Conservation (phyloP, 2,888 invertebrate species). For the Latheticus oryzae region DNA sequence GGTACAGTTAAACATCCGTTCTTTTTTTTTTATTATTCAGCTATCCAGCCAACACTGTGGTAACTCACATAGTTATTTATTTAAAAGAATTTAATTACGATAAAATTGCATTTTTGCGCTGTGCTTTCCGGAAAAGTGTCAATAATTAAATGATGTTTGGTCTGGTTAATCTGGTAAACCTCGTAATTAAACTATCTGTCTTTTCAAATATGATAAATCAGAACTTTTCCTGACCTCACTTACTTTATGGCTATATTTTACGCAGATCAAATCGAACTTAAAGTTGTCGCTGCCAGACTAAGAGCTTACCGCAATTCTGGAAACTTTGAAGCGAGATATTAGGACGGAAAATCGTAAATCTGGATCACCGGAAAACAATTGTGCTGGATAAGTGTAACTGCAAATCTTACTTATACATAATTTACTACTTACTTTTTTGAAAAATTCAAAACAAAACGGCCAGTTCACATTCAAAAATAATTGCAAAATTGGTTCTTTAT, state of each 20-base stretch:
- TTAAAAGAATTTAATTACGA: conserved; percentile 24
- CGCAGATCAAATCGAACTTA: conserved; percentile 4
- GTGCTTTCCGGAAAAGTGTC: too few species aligned
- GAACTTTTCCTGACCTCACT: too few species aligned
- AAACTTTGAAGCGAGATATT: conserved; percentile 19
- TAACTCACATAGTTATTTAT: conserved; percentile 31
- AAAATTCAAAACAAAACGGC: too few species aligned
- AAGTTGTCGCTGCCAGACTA: conserved; percentile 12
- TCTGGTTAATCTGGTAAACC: too few species aligned
- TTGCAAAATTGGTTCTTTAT: too few species aligned
- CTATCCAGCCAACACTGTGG: too few species aligned
- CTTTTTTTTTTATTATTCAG: too few species aligned
- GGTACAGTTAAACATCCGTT: conserved; percentile 23
- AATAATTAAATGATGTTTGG: conserved; percentile 1
- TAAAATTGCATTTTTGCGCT: conserved; percentile 34
- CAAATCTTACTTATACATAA: conserved; percentile 14
- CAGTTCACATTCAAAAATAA: too few species aligned
- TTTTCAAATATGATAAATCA: too few species aligned
- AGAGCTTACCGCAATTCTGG: conserved; percentile 13
- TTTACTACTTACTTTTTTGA: conserved; percentile 6
- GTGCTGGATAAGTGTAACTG: conserved; percentile 6
- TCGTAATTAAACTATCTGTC: too few species aligned
- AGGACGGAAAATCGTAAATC: conserved; percentile 19
- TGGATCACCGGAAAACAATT: conserved; percentile 22
- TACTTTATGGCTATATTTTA: conserved; percentile 5